Evolutionary conservation across 37 sponge, comb jelly and placozoan species (phyloP).

Genomic region (Chondrosia reniformis): DNA sequence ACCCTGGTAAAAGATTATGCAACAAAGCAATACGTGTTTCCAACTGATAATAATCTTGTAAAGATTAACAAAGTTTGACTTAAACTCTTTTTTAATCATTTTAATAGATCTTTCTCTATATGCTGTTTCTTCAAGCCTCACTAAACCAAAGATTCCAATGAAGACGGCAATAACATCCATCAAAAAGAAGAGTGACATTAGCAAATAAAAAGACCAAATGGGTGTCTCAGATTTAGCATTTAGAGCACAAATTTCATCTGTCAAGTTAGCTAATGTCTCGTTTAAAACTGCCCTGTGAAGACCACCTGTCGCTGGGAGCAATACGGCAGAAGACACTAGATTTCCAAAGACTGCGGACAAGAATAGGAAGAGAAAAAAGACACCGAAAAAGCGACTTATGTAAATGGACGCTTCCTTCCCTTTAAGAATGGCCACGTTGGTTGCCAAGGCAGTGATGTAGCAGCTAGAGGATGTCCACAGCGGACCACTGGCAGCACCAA

Average conservation of each 20-base stretch:
- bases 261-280: not conserved
- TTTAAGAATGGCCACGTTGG: not conserved
- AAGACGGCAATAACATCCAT: not conserved
- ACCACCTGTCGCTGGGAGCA: not conserved
- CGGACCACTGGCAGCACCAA: constrained; percentile 56
- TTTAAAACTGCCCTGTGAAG: not conserved
- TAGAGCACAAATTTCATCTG: no score
- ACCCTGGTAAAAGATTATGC: not conserved
- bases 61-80: not conserved
- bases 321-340: not conserved
- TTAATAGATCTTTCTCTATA: not conserved
- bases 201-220: not conserved
- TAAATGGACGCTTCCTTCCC: not conserved
- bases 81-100: not conserved
- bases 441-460: not conserved
- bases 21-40: not conserved
- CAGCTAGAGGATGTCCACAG: constrained; percentile 42
- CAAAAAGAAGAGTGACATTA: not conserved
- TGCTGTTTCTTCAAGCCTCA: not conserved
- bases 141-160: not conserved
- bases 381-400: constrained; percentile 1
- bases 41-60: not conserved
- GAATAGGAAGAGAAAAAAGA: not conserved
- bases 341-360: not conserved
- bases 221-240: not conserved